Evolutionary conservation across 2,797 vertebrate genomes (phyloP), one percentile per base, ranked within the genome.

Genomic region (Lagodon rhomboides): DNA sequence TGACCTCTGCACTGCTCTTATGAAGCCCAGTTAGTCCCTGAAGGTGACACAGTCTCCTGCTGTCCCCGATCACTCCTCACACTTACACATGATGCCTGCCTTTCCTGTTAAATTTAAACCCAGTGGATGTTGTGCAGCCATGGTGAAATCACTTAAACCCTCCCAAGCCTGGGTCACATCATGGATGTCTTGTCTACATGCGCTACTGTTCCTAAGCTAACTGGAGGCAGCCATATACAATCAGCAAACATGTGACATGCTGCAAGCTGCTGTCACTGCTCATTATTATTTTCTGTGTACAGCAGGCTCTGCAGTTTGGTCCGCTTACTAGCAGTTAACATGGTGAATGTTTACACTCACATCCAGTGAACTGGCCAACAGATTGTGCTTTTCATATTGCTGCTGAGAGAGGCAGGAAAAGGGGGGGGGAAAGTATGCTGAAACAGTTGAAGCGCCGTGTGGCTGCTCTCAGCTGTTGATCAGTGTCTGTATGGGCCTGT

Each of bases 391-490:
- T 66, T 49, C 38, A 44, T 55, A 25, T 16, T 44, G 54, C 68
- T 4, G 59, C 27, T 67, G 74, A 16, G 64, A 67, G 61, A 9
- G 64, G 55, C 71, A 82, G 79, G 44, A 30, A 53, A 51, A 47
- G 1, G 43, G 47, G 3, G 47, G 47, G 60, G 68, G 51, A 59
- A 67, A 85, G 71, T 71, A 75, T 73, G 73, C 68, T 17, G 59
- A 51, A 86, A 82, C 89, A 87, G 87, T 87, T 82, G 83, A 49
- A 50, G 73, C 3, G 44, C 65, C 67, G 49, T 17, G 63, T 73
- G 83, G 75, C 77, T 75, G 80, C 79, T 5, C 77, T 91, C 92
- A 93, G 90, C 91, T 94, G 90, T 91, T 90, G 88, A 86, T 91
- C 78, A 55, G 84, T 43, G 84, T 64, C 58, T 86, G 85, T 79